These are phyloP conservation scores for Sternotherus odoratus DNA, from an alignment of 2,797 vertebrate species.

Conservation along the genomic window DNA sequence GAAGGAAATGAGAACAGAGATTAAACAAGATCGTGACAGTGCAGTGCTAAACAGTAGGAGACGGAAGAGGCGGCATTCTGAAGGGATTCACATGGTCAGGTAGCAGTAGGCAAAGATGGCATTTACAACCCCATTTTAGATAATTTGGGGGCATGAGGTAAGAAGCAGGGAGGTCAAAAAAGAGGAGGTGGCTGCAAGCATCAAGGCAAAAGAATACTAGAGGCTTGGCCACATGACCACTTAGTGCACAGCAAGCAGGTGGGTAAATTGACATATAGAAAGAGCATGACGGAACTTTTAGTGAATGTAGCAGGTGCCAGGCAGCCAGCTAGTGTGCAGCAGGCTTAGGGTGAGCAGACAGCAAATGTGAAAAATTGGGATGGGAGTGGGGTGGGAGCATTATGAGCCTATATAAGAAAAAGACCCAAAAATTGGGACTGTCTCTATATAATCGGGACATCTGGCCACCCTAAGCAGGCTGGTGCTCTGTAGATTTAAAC, in stretches of 20 bases:
- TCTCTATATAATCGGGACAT: too few relatives aligned
- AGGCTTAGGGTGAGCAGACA: not conserved
- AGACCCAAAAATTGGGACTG: too few relatives aligned
- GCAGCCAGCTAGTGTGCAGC: too few relatives aligned
- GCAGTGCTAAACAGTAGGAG: fast-evolving
- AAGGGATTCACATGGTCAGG: not conserved
- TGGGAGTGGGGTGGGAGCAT: too few relatives aligned
- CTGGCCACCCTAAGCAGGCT: not conserved
- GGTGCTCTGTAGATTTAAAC: not conserved
- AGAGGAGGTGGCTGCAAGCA: not conserved
- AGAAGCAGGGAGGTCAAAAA: not conserved
- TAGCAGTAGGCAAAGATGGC: not conserved
- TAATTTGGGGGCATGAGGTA: not conserved
- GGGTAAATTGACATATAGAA: not conserved
- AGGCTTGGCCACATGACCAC: not conserved
- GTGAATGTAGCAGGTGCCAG: too few relatives aligned
- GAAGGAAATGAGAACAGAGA: not conserved
- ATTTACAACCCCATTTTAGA: not conserved
- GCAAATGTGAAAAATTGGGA: too few relatives aligned
- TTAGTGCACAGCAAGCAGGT: not conserved
- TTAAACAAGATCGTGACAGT: not conserved
- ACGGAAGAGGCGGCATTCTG: not conserved
- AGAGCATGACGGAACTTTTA: not conserved
- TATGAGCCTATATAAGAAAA: too few relatives aligned
- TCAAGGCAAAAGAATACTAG: not conserved